Evolutionary conservation across 2,113 vertebrate species (phyloP).

Genomic region (Cinclus mexicanus): DNA sequence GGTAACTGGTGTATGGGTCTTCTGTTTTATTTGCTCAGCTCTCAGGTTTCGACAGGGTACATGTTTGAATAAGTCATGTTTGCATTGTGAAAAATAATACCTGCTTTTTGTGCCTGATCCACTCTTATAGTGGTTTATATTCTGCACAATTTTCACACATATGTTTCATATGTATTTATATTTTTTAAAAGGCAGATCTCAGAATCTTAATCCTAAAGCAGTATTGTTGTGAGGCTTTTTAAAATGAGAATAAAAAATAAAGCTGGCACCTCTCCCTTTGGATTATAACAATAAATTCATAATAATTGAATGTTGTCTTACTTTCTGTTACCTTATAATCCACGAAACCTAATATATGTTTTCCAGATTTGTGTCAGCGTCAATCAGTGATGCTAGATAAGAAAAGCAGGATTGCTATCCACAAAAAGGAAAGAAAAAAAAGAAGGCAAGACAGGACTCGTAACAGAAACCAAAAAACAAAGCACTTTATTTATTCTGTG

Average conservation of each 20-base stretch:
- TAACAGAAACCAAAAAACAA: background rate
- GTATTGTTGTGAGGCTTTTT: background rate
- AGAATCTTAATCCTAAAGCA: background rate
- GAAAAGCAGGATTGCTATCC: background rate
- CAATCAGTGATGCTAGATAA: background rate
- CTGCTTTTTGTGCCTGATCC: background rate
- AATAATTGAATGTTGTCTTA: background rate
- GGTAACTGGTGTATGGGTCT: background rate
- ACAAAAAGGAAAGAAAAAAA: background rate
- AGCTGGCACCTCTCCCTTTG: background rate
- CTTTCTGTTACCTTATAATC: background rate
- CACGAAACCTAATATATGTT: background rate
- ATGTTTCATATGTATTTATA: background rate
- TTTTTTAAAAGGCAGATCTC: background rate
- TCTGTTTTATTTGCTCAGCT: background rate
- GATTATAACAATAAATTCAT: background rate
- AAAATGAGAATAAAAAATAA: background rate
- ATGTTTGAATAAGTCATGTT: background rate
- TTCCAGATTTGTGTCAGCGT: background rate
- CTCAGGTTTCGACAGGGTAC: background rate
- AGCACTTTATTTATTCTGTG: background rate
- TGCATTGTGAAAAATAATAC: background rate
- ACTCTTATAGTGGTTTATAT: background rate
- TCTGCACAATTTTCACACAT: background rate
- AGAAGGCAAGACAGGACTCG: background rate